Evolutionary conservation across 2,113 vertebrate species (phyloP).

Genomic region (Ptilorrhoa leucosticta): DNA sequence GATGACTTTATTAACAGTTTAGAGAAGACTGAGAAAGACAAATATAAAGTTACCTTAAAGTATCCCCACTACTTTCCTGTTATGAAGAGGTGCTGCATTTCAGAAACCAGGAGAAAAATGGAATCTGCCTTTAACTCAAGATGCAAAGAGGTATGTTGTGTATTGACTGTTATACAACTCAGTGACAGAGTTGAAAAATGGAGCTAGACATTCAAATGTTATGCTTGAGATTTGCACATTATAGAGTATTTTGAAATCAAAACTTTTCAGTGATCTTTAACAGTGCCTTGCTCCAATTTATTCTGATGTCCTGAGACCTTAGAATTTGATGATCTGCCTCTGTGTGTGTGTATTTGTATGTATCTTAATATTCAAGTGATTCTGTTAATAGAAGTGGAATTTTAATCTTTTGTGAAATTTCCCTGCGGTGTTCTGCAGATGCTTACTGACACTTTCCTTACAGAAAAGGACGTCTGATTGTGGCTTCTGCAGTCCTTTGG

Average conservation of each 20-base stretch:
- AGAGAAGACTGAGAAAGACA: slow-evolving; percentile 75
- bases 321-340: background rate
- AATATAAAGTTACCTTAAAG: slow-evolving; percentile 86
- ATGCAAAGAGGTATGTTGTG: slow-evolving; percentile 85
- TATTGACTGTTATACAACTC: background rate
- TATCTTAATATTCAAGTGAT: background rate
- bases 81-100: slow-evolving; percentile 90
- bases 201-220: background rate
- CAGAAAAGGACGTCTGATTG: background rate
- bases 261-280: background rate
- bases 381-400: background rate
- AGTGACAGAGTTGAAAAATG: background rate
- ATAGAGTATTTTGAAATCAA: background rate
- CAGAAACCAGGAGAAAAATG: slow-evolving; percentile 90
- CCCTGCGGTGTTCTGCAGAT: background rate
- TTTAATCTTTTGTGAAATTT: background rate
- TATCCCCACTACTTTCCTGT: slow-evolving; percentile 93
- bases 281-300: background rate
- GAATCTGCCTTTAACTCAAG: slow-evolving; percentile 90
- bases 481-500: background rate
- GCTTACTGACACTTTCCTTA: background rate
- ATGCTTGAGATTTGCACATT: background rate
- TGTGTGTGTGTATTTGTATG: accelerated
- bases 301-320: background rate
- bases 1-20: slow-evolving; percentile 85